phyloP scores from a whole-genome alignment of 2,888 invertebrate species.

The Drosophila cognata region DNA sequence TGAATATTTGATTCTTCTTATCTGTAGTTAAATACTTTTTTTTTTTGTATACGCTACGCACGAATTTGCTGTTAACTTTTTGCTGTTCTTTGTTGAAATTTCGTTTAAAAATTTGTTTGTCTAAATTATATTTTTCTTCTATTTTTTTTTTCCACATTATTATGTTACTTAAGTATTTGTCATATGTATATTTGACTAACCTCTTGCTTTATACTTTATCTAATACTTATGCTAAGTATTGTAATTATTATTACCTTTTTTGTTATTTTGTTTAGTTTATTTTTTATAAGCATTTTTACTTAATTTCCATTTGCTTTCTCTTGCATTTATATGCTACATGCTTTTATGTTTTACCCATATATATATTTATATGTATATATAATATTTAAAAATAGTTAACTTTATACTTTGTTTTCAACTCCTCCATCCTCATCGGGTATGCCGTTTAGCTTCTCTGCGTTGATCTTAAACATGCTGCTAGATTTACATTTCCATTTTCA shows the following conservation, averaged over 20 bases:
- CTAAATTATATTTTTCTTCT: slow-evolving; percentile 4
- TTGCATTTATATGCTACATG: slow-evolving; percentile 31
- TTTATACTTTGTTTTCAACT: slow-evolving; percentile 82
- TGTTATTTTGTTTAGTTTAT: slow-evolving; percentile 8
- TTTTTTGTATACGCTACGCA: slow-evolving; percentile 70
- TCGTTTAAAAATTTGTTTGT: slow-evolving; percentile 64
- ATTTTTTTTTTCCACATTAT: slow-evolving; percentile 5
- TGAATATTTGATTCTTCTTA: slow-evolving; percentile 13
- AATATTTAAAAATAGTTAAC: slow-evolving; percentile 83
- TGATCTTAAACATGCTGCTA: slow-evolving; percentile 15
- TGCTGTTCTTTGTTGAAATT: slow-evolving; percentile 72
- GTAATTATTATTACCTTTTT: slow-evolving; percentile 16
- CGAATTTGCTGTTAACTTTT: slow-evolving; percentile 82
- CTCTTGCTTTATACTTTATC: slow-evolving; percentile 48
- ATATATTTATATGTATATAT: slow-evolving; percentile 35
- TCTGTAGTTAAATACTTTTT: slow-evolving; percentile 9
- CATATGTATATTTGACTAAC: slow-evolving; percentile 65
- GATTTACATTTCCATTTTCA: slow-evolving; percentile 9
- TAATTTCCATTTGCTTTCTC: slow-evolving; percentile 8
- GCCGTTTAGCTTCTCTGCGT: slow-evolving; percentile 6
- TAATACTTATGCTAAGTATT: slow-evolving; percentile 54
- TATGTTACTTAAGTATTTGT: slow-evolving; percentile 56
- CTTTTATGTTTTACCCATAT: slow-evolving; percentile 31
- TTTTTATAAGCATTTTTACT: slow-evolving; percentile 31
- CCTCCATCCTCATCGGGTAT: slow-evolving; percentile 29